Conservation (phyloP, 2,888 invertebrate species). For the Rhopalosiphum nymphaeae region DNA sequence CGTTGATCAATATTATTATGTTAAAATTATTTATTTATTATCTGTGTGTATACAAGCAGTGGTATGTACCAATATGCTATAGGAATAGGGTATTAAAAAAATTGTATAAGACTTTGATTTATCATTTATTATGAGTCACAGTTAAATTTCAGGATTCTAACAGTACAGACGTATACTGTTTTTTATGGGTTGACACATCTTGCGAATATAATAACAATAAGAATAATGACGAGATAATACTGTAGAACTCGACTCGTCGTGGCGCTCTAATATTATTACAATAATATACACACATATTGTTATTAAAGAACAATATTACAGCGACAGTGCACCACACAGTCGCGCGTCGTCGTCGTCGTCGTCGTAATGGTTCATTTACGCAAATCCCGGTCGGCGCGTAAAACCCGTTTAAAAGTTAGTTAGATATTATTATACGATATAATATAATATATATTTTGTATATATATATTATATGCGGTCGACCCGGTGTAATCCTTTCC, state of each 20-base stretch:
- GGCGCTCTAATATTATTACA: neutral
- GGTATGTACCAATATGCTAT: no score
- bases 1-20: neutral
- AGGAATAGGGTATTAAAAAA: neutral
- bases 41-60: neutral
- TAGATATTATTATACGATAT: constrained; percentile 36
- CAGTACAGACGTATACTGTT: neutral
- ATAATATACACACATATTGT: neutral
- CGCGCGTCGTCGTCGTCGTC: neutral
- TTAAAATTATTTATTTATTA: neutral
- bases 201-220: neutral
- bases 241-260: neutral
- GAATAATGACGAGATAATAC: neutral
- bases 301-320: constrained; percentile 4
- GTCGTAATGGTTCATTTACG: constrained; percentile 43
- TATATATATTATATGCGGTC: constrained; percentile 19
- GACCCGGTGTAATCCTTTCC: constrained; percentile 48
- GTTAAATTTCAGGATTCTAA: neutral
- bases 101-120: neutral
- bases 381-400: constrained; percentile 26
- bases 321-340: neutral
- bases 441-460: neutral
- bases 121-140: neutral
- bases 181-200: neutral
- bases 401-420: constrained; percentile 59